Evolutionary conservation across 2,113 vertebrate species (phyloP).

Genomic region (Nothocercus julius): DNA sequence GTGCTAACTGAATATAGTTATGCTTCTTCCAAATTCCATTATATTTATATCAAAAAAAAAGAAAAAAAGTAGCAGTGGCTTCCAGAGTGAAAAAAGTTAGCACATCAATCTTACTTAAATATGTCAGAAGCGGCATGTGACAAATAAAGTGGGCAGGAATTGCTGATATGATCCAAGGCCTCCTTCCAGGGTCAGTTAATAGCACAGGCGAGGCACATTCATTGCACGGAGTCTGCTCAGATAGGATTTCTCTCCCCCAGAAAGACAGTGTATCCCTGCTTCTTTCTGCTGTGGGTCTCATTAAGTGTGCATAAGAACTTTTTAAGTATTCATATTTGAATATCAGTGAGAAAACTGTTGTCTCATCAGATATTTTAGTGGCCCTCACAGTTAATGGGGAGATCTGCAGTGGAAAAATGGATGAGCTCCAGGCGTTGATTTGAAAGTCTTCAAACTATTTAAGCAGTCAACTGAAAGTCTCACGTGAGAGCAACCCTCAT

Average conservation of each 20-base stretch:
- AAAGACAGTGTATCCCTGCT: not conserved
- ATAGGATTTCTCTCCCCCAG: not conserved
- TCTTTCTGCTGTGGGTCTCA: not conserved
- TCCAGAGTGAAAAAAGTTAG: not conserved
- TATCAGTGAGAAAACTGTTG: not conserved
- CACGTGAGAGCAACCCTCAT: not conserved
- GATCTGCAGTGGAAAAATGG: not conserved
- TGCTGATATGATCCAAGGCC: rapidly evolving
- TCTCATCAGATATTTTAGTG: not conserved
- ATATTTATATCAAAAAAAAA: not conserved
- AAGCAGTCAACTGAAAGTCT: not conserved
- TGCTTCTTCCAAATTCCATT: not conserved
- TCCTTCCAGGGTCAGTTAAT: not conserved
- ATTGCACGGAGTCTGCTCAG: not conserved
- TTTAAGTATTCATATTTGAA: not conserved
- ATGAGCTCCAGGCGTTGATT: not conserved
- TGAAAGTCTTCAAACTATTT: not conserved
- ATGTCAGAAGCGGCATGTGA: not conserved
- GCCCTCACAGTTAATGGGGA: not conserved
- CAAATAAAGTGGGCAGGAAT: not conserved
- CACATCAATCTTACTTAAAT: not conserved
- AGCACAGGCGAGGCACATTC: rapidly evolving
- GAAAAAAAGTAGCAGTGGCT: not conserved
- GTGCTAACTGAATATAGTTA: not conserved
- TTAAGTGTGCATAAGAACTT: not conserved